Conservation (phyloP, 92 coral and sea anemone genomes). For the Desmophyllum pertusum region DNA sequence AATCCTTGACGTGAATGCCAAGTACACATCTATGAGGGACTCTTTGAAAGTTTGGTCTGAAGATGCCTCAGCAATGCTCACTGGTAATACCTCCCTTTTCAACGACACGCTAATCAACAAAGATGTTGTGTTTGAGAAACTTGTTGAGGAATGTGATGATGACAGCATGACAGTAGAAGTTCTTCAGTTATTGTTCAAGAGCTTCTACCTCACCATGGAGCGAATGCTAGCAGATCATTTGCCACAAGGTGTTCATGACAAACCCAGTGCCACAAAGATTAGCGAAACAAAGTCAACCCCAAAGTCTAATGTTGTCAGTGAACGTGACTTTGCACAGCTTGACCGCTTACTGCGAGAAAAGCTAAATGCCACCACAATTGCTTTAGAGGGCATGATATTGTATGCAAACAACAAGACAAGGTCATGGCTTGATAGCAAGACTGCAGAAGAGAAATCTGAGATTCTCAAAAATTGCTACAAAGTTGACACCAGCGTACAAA, state of each 20-base stretch:
- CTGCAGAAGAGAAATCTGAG: constrained; percentile 3
- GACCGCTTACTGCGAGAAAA: constrained; percentile 33
- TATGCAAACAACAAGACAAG: constrained; percentile 30
- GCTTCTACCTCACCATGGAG: constrained; percentile 23
- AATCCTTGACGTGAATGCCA: constrained; percentile 36
- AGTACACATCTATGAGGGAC: constrained; percentile 27
- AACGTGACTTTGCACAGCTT: constrained; percentile 31
- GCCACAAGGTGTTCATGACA: constrained; percentile 26
- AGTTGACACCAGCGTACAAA: constrained; percentile 21
- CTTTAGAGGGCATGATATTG: constrained; percentile 41
- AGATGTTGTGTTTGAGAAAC: constrained; percentile 39
- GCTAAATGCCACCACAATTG: constrained; percentile 39
- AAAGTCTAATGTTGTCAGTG: constrained; percentile 27
- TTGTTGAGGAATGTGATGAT: constrained; percentile 11
- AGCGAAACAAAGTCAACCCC: constrained; percentile 25
- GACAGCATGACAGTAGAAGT: constrained; percentile 33
- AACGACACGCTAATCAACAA: neutral
- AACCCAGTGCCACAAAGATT: neutral
- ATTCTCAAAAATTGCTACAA: constrained; percentile 25
- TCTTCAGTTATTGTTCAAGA: constrained; percentile 16
- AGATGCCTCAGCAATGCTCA: constrained; percentile 36
- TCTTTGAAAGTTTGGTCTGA: constrained; percentile 27
- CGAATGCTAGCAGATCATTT: constrained; percentile 35
- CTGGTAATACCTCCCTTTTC: constrained; percentile 31
- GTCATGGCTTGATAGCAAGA: constrained; percentile 28